These are phyloP conservation scores for Resseliella maxima DNA, from an alignment of 2,888 invertebrate species.

Conservation along the genomic window DNA sequence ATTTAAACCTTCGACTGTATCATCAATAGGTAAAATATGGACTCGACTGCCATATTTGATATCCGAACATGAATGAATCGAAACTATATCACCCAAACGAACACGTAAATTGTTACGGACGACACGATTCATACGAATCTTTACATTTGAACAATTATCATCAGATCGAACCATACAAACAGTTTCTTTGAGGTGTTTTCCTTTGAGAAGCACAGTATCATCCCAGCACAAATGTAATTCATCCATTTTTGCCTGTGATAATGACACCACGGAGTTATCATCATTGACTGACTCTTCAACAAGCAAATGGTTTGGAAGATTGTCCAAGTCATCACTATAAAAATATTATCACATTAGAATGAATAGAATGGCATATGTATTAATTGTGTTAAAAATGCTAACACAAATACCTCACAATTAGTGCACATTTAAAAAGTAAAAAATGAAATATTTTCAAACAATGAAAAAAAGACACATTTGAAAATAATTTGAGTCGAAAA, in stretches of 20 bases:
- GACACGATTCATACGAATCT: conserved; percentile 97
- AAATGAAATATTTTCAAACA: no score
- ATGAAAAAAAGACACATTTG: no score
- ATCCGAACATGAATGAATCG: conserved; percentile 93
- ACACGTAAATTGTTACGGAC: conserved; percentile 96
- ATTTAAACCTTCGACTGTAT: conserved; percentile 96
- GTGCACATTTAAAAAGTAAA: no score
- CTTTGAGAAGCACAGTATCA: conserved; percentile 96
- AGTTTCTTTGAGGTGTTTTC: conserved; percentile 96
- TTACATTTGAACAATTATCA: conserved; percentile 95
- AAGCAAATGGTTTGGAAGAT: conserved; percentile 96
- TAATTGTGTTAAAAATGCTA: no score
- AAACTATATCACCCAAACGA: conserved; percentile 94
- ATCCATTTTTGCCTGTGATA: conserved; percentile 99
- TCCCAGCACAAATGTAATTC: conserved; percentile 97
- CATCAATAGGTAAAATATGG: conserved; percentile 98
- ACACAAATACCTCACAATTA: no score
- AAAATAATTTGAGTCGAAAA: no score
- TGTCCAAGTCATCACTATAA: conserved; percentile 85
- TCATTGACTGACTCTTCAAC: conserved; percentile 99
- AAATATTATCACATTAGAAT: background rate
- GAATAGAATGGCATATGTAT: background rate
- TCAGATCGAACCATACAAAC: conserved; percentile 98
- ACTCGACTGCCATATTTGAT: conserved; percentile 98
- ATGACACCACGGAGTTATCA: conserved; percentile 97